Base-by-base conservation (phyloP, 2,113 vertebrate genomes). In the Chionomys nivalis region DNA sequence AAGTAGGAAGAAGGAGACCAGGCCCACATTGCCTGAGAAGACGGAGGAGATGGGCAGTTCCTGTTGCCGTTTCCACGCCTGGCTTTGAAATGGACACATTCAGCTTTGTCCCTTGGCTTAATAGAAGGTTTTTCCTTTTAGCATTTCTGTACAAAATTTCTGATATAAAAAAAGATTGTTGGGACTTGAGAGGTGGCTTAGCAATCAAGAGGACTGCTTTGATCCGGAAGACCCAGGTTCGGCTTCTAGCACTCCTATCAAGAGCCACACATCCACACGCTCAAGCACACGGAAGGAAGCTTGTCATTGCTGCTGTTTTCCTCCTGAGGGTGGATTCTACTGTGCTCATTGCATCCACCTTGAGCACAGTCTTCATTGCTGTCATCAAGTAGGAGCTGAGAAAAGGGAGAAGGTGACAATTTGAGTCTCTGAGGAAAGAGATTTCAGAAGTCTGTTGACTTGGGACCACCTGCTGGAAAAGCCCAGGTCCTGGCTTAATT, bases 61-160 rank as follows among this genome's bases (percentile, higher is more conserved):
- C 24, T 61, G 31, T 33, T 61, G 26, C 72, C 14, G 11, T 63
- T 44, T 49, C 77, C 28, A n/a, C 17, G 16, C 73, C 1, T 42
- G 47, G 52, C 89, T 95, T 94, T 55, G 21, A 86, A 31, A 21
- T 76, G 63, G 65, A 85, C 47, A 58, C 52, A 44, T 66, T 68
- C 13, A 66, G 7, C 23, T 11, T 68, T 94, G 81, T 92, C 58
- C 76, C n/a, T 91, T 52, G n/a, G 31, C 44, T 90, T 95, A 42
- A 52, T 89, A 11, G 36, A 42, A 79, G 72, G 58, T 73, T 63
- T 90, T 97, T 88, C 63, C 72, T 89, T 94, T 94, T 52, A 42
- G 61, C 79, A 85, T 92, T 44, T 47, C 7, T 63, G 52, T 52
- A 19, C 36, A 73, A 73, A 90, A 91, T 87, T 89, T 66, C 94